These are phyloP conservation scores for Nebria salina DNA, from an alignment of 2,888 invertebrate genomes.

Conservation along the genomic window DNA sequence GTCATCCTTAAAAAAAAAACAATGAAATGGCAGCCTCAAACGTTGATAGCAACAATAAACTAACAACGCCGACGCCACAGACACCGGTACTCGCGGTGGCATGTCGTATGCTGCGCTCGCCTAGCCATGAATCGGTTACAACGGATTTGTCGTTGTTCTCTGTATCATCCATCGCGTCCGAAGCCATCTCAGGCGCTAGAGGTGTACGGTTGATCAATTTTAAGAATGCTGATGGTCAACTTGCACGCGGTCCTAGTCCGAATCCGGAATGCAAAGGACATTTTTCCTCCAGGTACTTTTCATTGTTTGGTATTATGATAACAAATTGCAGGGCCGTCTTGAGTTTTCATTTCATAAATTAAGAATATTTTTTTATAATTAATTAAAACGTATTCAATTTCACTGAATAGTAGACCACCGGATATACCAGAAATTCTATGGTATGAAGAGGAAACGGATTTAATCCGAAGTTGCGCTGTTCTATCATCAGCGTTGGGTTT, in stretches of 20 bases:
- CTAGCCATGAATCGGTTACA: conserved; percentile 85
- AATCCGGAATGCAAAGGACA: conserved; percentile 70
- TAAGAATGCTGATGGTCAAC: conserved; percentile 62
- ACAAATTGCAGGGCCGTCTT: conserved; percentile 12
- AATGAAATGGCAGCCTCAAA: conserved; percentile 33
- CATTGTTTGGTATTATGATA: not conserved
- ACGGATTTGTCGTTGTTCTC: conserved; percentile 83
- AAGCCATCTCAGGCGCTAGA: conserved; percentile 57
- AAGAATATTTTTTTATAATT: not conserved
- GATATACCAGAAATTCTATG: conserved; percentile 73
- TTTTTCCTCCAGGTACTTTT: conserved; percentile 49
- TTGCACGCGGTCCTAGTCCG: conserved; percentile 74
- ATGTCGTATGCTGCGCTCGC: conserved; percentile 77
- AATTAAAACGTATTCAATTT: not conserved
- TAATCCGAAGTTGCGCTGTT: conserved; percentile 82
- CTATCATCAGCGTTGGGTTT: conserved; percentile 82
- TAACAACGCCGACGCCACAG: conserved; percentile 55
- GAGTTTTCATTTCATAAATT: not conserved
- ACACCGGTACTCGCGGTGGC: conserved; percentile 65
- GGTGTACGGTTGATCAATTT: conserved; percentile 63
- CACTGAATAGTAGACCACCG: conserved; percentile 62
- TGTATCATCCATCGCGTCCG: conserved; percentile 70
- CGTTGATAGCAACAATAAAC: conserved; percentile 22
- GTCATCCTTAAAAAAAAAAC: not conserved
- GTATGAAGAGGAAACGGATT: conserved; percentile 80